phyloP scores from a whole-genome alignment of 2,888 invertebrate genomes.

The Nomada fabriciana region DNA sequence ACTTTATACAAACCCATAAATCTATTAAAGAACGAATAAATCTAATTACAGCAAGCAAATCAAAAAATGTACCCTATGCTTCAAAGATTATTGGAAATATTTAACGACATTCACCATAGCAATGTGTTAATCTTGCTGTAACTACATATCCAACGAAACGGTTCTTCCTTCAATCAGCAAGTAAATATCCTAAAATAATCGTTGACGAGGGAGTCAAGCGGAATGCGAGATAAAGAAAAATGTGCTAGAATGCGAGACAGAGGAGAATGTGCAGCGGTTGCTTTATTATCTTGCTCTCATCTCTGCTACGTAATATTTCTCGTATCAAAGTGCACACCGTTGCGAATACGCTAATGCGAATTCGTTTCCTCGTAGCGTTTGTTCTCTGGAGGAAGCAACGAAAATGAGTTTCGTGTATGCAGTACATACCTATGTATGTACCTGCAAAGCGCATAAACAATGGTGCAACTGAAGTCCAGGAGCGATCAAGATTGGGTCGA shows the following conservation, averaged over 20 bases:
- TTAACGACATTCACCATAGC: too few species aligned
- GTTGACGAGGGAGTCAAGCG: not conserved
- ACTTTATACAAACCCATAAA: too few species aligned
- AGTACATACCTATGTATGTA: not conserved
- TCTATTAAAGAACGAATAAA: too few species aligned
- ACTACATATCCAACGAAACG: too few species aligned
- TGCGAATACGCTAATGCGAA: slow-evolving; percentile 31
- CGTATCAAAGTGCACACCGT: slow-evolving; percentile 29
- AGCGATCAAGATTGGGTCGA: slow-evolving; percentile 26
- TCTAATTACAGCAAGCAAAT: too few species aligned
- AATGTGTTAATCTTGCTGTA: too few species aligned
- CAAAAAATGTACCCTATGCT: too few species aligned
- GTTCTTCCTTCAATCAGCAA: too few species aligned
- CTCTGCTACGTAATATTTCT: slow-evolving; percentile 52
- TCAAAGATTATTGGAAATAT: too few species aligned
- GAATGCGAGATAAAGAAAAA: slow-evolving; percentile 33
- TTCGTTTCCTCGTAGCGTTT: slow-evolving; percentile 35
- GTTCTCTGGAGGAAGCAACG: slow-evolving; percentile 1
- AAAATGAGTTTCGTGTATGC: not conserved
- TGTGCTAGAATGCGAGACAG: slow-evolving; percentile 34
- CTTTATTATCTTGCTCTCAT: slow-evolving; percentile 52
- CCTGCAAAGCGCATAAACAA: slow-evolving; percentile 37
- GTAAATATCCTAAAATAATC: not conserved
- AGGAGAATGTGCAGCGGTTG: slow-evolving; percentile 56
- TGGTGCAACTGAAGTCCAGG: slow-evolving; percentile 11